Percentiles rank a stretch among this genome's conserved stretches.
phyloP scores from a whole-genome alignment of 2,113 vertebrate species.

The Chascanopsetta lugubris region DNA sequence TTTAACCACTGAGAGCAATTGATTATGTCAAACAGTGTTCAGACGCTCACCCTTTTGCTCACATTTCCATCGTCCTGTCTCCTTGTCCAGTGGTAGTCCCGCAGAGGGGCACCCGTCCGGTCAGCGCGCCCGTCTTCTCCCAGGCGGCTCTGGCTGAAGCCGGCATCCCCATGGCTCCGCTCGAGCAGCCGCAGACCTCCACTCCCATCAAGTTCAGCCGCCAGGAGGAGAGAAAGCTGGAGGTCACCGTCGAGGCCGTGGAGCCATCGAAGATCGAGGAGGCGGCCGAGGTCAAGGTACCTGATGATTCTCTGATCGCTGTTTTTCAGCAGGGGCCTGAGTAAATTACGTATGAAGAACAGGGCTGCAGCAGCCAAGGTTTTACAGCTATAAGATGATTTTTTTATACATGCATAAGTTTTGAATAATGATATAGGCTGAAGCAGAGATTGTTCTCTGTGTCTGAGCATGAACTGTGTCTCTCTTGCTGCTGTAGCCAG shows the following conservation, averaged over 20 bases:
- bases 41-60: background rate
- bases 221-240: conserved; percentile 77
- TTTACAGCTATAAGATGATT: background rate
- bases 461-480: conserved; percentile 62
- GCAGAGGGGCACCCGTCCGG: conserved; percentile 86
- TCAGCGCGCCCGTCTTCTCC: conserved; percentile 90
- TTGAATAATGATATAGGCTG: background rate
- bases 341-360: background rate
- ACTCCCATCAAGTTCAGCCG: conserved; percentile 68
- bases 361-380: too few species aligned
- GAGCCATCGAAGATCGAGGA: conserved; percentile 76
- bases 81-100: conserved; percentile 77
- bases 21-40: background rate
- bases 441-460: conserved; percentile 40
- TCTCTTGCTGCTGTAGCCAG: conserved; percentile 86
- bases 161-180: conserved; percentile 66
- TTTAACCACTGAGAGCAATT: background rate
- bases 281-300: conserved; percentile 81
- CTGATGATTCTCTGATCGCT: background rate
- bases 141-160: conserved; percentile 83
- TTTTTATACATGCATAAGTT: background rate
- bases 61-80: conserved; percentile 37
- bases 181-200: conserved; percentile 74
- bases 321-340: background rate
- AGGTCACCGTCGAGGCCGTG: conserved; percentile 79